phyloP scores from a whole-genome alignment of 2,888 invertebrate genomes.

The Adineta ricciae region DNA sequence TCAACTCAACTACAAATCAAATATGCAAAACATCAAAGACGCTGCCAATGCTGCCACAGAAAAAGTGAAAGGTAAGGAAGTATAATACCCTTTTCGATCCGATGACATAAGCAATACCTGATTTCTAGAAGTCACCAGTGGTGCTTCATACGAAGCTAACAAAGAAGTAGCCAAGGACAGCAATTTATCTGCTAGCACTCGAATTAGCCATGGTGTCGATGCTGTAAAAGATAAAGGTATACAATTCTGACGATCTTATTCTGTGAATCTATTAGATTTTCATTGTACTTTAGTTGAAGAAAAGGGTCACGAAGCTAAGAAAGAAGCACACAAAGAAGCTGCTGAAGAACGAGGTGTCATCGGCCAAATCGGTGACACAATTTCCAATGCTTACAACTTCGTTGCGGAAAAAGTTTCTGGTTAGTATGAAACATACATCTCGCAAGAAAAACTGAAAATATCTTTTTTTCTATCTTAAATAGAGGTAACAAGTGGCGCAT shows the following conservation, averaged over 20 bases:
- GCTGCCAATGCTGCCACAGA: neutral
- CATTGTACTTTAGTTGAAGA: neutral
- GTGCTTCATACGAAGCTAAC: neutral
- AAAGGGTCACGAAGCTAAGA: neutral
- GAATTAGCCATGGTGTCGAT: neutral
- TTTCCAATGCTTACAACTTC: neutral
- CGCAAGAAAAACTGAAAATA: too few relatives aligned
- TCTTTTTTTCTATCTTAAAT: neutral
- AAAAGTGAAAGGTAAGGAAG: neutral
- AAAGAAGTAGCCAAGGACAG: neutral
- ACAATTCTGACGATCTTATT: neutral
- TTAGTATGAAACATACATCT: neutral
- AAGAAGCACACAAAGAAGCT: neutral
- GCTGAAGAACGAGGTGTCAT: neutral
- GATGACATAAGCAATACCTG: neutral
- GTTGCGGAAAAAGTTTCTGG: neutral
- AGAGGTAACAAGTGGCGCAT: neutral
- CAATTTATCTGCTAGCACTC: neutral
- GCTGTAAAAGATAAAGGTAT: neutral
- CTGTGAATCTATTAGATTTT: too few relatives aligned
- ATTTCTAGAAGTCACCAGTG: neutral
- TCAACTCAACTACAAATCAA: neutral
- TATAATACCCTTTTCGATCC: neutral
- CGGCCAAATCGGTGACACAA: neutral
- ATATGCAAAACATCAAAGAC: neutral